Conservation (phyloP, 2,888 invertebrate species). For the Catocala fraxini region DNA sequence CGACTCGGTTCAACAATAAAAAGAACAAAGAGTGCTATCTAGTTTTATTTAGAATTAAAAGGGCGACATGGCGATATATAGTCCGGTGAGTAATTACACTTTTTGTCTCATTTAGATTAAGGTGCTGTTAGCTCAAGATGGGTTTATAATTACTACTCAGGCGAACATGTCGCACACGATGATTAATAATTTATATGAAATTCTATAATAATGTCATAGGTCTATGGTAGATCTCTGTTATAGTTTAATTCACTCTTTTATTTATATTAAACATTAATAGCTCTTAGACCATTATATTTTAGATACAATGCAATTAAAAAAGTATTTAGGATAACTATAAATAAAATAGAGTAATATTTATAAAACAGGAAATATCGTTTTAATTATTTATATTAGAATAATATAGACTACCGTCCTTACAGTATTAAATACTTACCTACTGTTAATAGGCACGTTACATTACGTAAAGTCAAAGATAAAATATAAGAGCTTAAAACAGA, state of each 20-base stretch:
- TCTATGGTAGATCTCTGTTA: conserved; percentile 16
- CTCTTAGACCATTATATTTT: too few species aligned
- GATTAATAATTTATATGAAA: conserved; percentile 47
- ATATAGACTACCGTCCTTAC: too few species aligned
- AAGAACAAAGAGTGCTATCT: conserved; percentile 74
- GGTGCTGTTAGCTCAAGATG: conserved; percentile 12
- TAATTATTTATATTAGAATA: too few species aligned
- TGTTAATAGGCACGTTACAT: too few species aligned
- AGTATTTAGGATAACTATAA: too few species aligned
- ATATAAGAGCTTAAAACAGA: too few species aligned
- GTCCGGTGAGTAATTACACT: conserved; percentile 67
- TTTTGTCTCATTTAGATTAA: conserved; percentile 21
- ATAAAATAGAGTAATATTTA: too few species aligned
- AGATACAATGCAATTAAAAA: too few species aligned
- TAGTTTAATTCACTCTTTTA: background rate
- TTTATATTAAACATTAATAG: too few species aligned
- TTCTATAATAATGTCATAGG: conserved; percentile 43
- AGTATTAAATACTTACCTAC: too few species aligned
- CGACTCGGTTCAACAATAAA: conserved; percentile 57
- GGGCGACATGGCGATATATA: conserved; percentile 69
- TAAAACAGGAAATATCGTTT: too few species aligned
- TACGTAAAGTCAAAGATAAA: too few species aligned
- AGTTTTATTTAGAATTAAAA: conserved; percentile 77
- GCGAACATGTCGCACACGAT: conserved; percentile 32
- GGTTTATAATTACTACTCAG: conserved; percentile 35